Evolutionary conservation across 37 sponge, comb jelly and placozoan species (phyloP).

Genomic region (Spongia lamella): DNA sequence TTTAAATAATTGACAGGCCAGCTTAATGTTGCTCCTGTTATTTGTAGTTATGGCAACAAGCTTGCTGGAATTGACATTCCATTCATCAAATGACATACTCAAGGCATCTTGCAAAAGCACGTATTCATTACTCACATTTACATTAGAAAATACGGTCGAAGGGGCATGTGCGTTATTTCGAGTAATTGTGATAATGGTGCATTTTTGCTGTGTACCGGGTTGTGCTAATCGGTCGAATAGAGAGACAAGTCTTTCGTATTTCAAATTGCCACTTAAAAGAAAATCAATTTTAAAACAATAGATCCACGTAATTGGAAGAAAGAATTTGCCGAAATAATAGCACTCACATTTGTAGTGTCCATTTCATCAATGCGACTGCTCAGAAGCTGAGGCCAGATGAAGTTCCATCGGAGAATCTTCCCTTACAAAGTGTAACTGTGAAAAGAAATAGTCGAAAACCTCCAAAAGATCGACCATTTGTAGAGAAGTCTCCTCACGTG

Average conservation of each 20-base stretch:
- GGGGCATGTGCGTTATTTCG: background rate
- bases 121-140: background rate
- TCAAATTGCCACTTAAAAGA: constrained; percentile 33
- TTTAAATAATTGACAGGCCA: constrained; percentile 9
- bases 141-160: background rate
- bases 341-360: constrained; percentile 26
- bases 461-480: background rate
- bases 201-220: constrained; percentile 8
- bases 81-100: background rate
- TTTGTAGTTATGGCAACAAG: constrained; percentile 15
- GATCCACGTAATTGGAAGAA: constrained; percentile 32
- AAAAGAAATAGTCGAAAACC: constrained; percentile 3
- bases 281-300: constrained; percentile 38
- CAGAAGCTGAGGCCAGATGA: constrained; percentile 1
- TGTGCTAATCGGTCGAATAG: constrained; percentile 25
- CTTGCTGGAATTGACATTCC: constrained; percentile 1
- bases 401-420: constrained; percentile 23
- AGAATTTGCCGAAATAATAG: constrained; percentile 1
- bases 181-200: background rate
- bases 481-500: too few relatives aligned
- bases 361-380: constrained; percentile 7
- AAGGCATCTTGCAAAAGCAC: background rate
- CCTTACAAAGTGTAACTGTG: constrained; percentile 1
- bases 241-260: constrained; percentile 7
- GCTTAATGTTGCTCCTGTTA: constrained; percentile 8